A percentile compares a stretch with the other conserved stretches of the same genome.
These are phyloP conservation scores for Diarsia dahlii DNA, from an alignment of 2,888 invertebrate genomes.

Conservation along the genomic window DNA sequence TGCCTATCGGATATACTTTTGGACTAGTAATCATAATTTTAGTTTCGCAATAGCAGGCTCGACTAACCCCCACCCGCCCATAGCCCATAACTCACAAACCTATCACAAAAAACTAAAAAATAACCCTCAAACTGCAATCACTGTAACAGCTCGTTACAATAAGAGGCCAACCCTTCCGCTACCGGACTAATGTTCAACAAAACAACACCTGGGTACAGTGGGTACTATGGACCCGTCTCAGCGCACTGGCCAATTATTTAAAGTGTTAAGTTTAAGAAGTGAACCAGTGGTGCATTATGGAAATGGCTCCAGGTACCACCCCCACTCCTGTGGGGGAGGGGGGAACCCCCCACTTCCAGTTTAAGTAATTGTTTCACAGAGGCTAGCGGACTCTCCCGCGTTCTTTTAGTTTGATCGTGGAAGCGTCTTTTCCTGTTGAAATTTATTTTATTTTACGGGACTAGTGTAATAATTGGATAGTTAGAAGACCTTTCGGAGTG, in stretches of 20 bases:
- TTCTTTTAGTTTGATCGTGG: constrained; percentile 53
- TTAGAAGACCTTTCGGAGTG: background rate
- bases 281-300: constrained; percentile 83
- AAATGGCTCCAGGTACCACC: constrained; percentile 78
- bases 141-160: constrained; percentile 52
- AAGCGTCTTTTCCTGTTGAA: constrained; percentile 44
- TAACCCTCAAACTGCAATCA: constrained; percentile 50
- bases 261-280: constrained; percentile 84
- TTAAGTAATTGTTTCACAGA: constrained; percentile 79
- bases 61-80: too few relatives aligned
- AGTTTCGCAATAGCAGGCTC: background rate
- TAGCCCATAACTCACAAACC: background rate
- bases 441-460: constrained; percentile 22
- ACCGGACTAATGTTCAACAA: constrained; percentile 53
- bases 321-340: constrained; percentile 39
- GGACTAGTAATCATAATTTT: background rate
- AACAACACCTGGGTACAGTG: constrained; percentile 67
- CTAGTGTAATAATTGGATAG: constrained; percentile 22
- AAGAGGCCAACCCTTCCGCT: constrained; percentile 58
- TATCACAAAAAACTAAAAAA: constrained; percentile 16
- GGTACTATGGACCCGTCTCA: constrained; percentile 59
- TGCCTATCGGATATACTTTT: too few relatives aligned
- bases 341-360: constrained; percentile 49
- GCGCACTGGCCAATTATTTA: constrained; percentile 81
- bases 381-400: constrained; percentile 57